Percentiles rank a stretch among this genome's conserved stretches.
Conservation (phyloP, 2,113 vertebrate genomes). For the Coptodon bakossiorum region DNA sequence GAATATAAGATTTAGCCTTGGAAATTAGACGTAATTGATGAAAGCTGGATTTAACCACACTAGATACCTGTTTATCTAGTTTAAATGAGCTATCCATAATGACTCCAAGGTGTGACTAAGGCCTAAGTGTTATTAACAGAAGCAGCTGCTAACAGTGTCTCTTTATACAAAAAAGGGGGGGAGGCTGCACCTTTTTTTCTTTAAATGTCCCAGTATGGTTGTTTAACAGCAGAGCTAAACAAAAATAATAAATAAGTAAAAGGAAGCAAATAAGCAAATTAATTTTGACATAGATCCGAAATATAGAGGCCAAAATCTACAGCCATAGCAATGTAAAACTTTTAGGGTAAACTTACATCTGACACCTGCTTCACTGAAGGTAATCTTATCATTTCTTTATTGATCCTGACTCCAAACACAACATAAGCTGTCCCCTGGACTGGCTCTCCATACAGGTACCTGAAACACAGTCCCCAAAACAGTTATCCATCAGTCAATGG, state of each 20-base stretch:
- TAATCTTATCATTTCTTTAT: conserved; percentile 61
- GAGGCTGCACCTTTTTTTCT: background rate
- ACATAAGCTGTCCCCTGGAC: conserved; percentile 70
- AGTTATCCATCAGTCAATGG: background rate
- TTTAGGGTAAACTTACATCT: conserved; percentile 52
- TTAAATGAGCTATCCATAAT: too few relatives aligned
- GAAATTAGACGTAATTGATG: too few relatives aligned
- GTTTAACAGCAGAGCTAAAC: background rate
- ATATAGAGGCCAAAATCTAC: background rate
- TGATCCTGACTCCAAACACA: conserved; percentile 67
- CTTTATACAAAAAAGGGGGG: background rate
- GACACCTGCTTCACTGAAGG: conserved; percentile 63
- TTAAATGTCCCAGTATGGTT: background rate
- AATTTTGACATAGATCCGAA: fast-evolving
- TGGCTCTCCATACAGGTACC: conserved; percentile 65
- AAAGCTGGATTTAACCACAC: too few relatives aligned
- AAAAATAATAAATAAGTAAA: background rate
- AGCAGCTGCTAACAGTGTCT: background rate
- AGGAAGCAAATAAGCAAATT: fast-evolving
- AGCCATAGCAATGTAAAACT: background rate
- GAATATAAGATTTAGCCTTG: too few relatives aligned
- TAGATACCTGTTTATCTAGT: too few relatives aligned
- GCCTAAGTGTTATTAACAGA: background rate
- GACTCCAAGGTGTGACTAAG: background rate
- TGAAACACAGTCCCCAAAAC: conserved; percentile 1